Evolutionary conservation across 2,888 invertebrate species (phyloP).

Genomic region (Pristionchus mayeri): DNA sequence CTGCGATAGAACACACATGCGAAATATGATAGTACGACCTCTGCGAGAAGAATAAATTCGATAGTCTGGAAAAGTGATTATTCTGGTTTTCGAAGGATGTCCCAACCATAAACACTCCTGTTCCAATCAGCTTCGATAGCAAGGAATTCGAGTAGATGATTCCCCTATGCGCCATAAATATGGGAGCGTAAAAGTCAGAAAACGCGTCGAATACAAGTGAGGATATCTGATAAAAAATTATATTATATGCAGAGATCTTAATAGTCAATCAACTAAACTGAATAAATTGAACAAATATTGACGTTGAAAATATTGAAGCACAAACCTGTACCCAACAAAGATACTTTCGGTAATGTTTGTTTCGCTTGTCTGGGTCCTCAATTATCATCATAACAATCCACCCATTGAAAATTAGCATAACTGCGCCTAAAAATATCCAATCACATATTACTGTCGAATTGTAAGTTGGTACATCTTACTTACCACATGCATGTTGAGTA

Average conservation of each 20-base stretch:
- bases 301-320: no score
- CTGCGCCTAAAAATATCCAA: not conserved
- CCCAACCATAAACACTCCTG: not conserved
- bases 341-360: not conserved
- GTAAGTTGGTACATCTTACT: not conserved
- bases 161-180: not conserved
- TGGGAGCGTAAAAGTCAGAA: not conserved
- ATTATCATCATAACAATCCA: not conserved
- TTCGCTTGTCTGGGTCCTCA: not conserved
- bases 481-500: not conserved
- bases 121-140: not conserved
- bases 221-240: no score
- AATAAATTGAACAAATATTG: not conserved
- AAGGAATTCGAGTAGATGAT: not conserved
- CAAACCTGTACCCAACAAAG: not conserved
- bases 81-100: no score
- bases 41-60: not conserved
- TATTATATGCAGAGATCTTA: no score
- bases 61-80: not conserved
- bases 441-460: not conserved
- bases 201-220: not conserved
- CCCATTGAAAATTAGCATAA: not conserved
- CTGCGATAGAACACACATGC: not conserved
- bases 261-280: not conserved
- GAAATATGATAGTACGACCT: not conserved